Evolutionary conservation across 2,113 vertebrate genomes (phyloP), one percentile per base, ranked within the genome.

Genomic region (Aphyosemion australe): DNA sequence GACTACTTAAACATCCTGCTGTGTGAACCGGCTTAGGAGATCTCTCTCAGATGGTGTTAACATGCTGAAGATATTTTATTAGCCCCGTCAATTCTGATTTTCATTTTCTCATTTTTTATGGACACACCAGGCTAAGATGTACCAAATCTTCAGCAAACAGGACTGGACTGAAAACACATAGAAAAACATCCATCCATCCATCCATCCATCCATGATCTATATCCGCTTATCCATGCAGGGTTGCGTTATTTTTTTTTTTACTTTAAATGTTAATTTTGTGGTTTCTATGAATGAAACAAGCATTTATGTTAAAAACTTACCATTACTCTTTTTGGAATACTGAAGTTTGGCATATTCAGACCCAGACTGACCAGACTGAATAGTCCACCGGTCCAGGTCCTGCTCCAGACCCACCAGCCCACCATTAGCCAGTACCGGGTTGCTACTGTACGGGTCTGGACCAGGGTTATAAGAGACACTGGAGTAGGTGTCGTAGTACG

Each of bases 311-410:
- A 8, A 34, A 54, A 11, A 15, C 76, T 85, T 62, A 90, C 84
- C 79, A 0, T 55, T 80, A 60, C n/a, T 83, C 21, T 85, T 89
- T 79, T 76, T 89, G 47, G 52, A 76, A 18, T 92, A 92, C 48
- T 92, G 90, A 15, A 92, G 87, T n/a, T 90, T 90, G 55, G 90
- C 90, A n/a, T 93, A 92, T 54, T 93, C 91, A 16, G 90, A 87
- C 47, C 77, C 86, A 41, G 89, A 89, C 45, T 90, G 83, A 12
- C 86, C 87, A 31, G 91, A 92, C 77, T 90, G 89, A 61, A 92
- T 82, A 53, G 90, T 93, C 90, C 91, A 92, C 54, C 87, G 85
- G 72, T 92, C 90, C 59, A 87, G 60, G 49, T 90, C 86, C 31
- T 78, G 83, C 43, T 87, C 89, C 56, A 87, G 84, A 46, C 80